Conservation (phyloP, 2,888 invertebrate species). For the Chaitophorus viminalis region DNA sequence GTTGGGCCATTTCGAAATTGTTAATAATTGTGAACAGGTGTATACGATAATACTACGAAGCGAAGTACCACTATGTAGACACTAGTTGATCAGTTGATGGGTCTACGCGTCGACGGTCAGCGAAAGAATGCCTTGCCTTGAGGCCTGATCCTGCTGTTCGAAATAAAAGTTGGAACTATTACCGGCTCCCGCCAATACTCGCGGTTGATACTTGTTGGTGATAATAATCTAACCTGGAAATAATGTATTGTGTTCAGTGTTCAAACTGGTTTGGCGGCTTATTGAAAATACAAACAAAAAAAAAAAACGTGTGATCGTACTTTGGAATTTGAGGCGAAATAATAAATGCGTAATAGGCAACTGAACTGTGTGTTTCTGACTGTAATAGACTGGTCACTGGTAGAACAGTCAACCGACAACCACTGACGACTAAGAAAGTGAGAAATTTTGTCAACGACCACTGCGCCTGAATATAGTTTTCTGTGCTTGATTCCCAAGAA, state of each 20-base stretch:
- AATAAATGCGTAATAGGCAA: background rate
- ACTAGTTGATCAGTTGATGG: background rate
- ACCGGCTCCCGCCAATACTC: conserved; percentile 21
- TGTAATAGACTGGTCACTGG: no score
- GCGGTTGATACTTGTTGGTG: background rate
- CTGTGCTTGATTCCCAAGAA: background rate
- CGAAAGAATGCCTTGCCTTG: background rate
- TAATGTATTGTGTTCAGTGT: background rate
- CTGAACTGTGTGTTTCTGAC: no score
- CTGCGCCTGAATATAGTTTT: background rate
- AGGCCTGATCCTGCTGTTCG: background rate
- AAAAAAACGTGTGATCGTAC: background rate
- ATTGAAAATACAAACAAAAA: background rate
- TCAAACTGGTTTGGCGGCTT: conserved; percentile 19
- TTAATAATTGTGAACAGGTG: background rate
- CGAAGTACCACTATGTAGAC: background rate
- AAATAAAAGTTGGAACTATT: background rate
- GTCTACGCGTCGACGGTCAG: no score
- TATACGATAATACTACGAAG: background rate
- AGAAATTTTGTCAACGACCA: no score
- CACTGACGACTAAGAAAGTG: no score
- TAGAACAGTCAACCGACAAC: no score
- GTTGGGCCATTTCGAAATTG: background rate
- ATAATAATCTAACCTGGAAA: conserved; percentile 36
- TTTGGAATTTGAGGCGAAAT: background rate